Conservation (phyloP, 2,888 invertebrate species). For the Bimastos eiseni region DNA sequence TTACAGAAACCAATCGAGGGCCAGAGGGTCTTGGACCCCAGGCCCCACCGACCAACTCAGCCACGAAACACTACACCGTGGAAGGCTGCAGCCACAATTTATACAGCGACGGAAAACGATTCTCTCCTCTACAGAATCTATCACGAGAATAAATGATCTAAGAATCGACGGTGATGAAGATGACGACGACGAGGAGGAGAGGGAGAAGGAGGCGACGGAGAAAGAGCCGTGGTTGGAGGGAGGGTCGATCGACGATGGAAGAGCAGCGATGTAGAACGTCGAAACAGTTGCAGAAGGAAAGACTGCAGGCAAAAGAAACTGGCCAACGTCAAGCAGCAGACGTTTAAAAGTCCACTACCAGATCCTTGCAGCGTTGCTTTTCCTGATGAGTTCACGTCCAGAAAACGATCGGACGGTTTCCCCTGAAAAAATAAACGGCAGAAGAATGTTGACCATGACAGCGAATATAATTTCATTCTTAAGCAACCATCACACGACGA, state of each 20-base stretch:
- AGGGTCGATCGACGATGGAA: not conserved
- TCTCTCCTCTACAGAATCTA: not conserved
- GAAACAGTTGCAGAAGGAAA: not conserved
- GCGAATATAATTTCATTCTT: too few species aligned
- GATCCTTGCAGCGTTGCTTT: not conserved
- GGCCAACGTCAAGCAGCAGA: not conserved
- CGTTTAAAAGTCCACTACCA: not conserved
- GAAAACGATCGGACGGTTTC: not conserved
- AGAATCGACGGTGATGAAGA: not conserved
- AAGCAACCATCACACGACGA: too few species aligned
- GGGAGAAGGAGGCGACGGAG: not conserved
- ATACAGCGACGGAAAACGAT: not conserved
- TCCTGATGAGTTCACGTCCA: not conserved
- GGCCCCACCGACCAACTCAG: not conserved
- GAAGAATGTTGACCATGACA: not conserved
- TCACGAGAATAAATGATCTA: constrained; percentile 13
- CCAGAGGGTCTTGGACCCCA: not conserved
- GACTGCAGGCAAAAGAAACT: not conserved
- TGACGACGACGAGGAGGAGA: not conserved
- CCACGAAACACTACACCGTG: not conserved
- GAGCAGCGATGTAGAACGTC: not conserved
- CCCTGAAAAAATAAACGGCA: not conserved
- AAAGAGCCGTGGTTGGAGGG: not conserved
- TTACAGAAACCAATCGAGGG: not conserved
- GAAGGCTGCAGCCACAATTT: not conserved